Evolutionary conservation across 2,113 vertebrate species (phyloP), one percentile per base, ranked within the genome.

Genomic region (Nothocercus julius): DNA sequence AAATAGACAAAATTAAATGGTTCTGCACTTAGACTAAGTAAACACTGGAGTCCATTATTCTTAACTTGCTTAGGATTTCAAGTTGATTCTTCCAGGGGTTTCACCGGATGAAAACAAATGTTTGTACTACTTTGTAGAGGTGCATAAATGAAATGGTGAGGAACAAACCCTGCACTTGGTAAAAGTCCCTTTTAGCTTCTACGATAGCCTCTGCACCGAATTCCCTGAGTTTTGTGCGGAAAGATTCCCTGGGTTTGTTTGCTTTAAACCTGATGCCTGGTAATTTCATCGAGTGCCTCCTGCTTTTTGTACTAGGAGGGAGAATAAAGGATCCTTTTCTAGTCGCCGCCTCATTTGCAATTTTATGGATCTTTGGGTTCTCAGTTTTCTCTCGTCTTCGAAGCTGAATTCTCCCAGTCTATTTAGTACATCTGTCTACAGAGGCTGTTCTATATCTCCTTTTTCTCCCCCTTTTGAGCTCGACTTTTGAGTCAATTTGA

Each of bases 11-110:
- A 86, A 94, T 93, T 93, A 92, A 94, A 87, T 61, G 45, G 61
- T 92, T 88, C 85, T 75, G 69, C 91, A 25, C 61, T 90, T 91
- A 88, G 79, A 74, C 81, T 77, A 9, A 89, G 44, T 89, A 75
- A 93, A 95, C 56, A 14, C 1, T 2, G 70, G 77, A 92, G 69
- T 82, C 95, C 36, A 32, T 93, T 93, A n/a, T 80, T 78, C 30
- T 62, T 63, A 89, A 72, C 80, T 94, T 93, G 79, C 85, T 47
- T 82, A 30, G 53, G 77, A 89, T 69, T 82, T 77, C 47, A 38
- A 40, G 93, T 93, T 94, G 88, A 84, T 94, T 63, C 88, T 70
- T 54, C 53, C 76, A 13, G 49, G 92, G 86, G 83, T 88, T 78
- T 90, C 85, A 5, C 28, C 32, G 76, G 76, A 58, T 92, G 70